These are phyloP conservation scores for Hestina assimilis DNA, from an alignment of 1,140 invertebrate species.

Conservation along the genomic window DNA sequence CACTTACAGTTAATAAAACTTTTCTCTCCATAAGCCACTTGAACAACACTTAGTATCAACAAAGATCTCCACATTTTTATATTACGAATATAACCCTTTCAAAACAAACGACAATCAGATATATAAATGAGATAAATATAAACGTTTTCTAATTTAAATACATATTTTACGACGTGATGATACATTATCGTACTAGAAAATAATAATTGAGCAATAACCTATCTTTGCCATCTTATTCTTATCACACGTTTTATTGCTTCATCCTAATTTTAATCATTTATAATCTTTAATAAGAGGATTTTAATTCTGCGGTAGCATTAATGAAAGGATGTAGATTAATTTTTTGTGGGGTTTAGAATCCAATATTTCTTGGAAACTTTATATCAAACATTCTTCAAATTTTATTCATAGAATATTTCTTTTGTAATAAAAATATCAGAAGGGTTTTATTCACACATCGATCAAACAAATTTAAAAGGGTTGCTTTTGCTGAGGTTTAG, in stretches of 20 bases:
- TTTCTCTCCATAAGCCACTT: constrained; percentile 32
- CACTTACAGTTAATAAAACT: constrained; percentile 59
- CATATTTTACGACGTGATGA: constrained; percentile 20
- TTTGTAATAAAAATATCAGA: too few species aligned
- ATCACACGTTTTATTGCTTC: constrained; percentile 20
- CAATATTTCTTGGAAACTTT: too few species aligned
- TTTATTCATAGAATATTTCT: too few species aligned
- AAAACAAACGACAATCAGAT: background rate
- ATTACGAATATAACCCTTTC: background rate
- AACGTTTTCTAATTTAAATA: constrained; percentile 19
- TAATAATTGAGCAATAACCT: background rate
- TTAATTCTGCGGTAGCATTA: too few species aligned
- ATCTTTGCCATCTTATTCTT: background rate
- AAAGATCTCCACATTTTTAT: constrained; percentile 25
- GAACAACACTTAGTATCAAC: constrained; percentile 13
- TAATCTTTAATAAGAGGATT: background rate
- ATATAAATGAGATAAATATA: constrained; percentile 10
- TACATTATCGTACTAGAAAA: constrained; percentile 4
- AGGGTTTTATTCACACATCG: too few species aligned
- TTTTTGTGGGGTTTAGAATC: too few species aligned
- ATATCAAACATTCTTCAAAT: too few species aligned
- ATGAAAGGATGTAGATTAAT: too few species aligned
- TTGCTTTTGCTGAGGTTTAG: too few species aligned
- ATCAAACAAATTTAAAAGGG: too few species aligned
- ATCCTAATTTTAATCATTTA: background rate